phyloP scores from a whole-genome alignment of 2,113 vertebrate species.

The Alligator mississippiensis region DNA sequence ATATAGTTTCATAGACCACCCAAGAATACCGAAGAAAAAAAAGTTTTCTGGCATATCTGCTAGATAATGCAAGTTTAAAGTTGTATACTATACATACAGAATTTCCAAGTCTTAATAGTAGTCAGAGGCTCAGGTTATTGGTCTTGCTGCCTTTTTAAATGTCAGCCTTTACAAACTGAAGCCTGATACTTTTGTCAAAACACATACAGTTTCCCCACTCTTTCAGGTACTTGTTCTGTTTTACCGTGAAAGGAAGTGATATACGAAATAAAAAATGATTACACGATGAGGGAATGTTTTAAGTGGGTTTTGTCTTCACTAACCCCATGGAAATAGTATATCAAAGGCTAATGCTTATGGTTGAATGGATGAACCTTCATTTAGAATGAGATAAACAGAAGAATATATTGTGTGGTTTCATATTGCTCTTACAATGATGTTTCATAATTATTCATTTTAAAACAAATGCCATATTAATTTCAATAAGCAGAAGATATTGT shows the following conservation, averaged over 20 bases:
- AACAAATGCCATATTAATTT: not conserved
- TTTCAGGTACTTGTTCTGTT: not conserved
- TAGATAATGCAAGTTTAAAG: conserved; percentile 19
- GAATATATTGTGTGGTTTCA: not conserved
- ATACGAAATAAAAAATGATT: not conserved
- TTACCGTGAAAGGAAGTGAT: not conserved
- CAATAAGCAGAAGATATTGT: not conserved
- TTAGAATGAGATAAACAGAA: not conserved
- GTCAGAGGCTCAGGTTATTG: not conserved
- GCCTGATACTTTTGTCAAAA: not conserved
- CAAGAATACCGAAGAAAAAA: conserved; percentile 32
- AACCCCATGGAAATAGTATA: not conserved
- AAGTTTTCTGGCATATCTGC: conserved; percentile 33
- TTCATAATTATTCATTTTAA: conserved; percentile 2
- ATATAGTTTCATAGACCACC: conserved; percentile 20
- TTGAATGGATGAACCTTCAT: not conserved
- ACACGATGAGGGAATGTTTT: not conserved
- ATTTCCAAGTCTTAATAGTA: conserved; percentile 32
- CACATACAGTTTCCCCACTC: not conserved
- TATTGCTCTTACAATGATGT: not conserved
- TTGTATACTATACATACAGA: not conserved
- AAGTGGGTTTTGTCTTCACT: not conserved
- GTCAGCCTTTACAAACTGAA: conserved; percentile 8
- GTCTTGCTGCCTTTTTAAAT: not conserved
- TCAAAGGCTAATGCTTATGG: conserved; percentile 9